Conservation (phyloP, 1,140 invertebrate species). For the Heterodera schachtii region DNA sequence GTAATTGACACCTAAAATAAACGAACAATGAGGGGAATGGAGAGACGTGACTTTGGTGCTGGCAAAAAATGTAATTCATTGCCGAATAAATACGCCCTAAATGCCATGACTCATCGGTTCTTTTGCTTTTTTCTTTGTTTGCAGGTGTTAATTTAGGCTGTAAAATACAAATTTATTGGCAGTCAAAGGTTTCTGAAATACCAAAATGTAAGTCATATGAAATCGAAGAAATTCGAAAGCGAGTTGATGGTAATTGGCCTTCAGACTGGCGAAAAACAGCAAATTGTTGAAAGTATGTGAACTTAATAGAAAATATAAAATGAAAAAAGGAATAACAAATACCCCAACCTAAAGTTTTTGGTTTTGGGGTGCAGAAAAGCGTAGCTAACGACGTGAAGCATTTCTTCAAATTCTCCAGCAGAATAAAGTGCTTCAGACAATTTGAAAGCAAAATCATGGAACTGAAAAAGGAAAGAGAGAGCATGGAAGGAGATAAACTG, state of each 20-base stretch:
- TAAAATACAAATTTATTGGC: slow-evolving; percentile 31
- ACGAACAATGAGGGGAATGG: neutral
- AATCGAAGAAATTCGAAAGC: slow-evolving; percentile 62
- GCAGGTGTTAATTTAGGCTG: slow-evolving; percentile 8
- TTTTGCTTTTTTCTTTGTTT: neutral
- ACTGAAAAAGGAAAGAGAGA: neutral
- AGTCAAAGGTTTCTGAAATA: slow-evolving; percentile 13
- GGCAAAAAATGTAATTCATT: slow-evolving; percentile 64
- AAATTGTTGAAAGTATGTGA: slow-evolving; percentile 52
- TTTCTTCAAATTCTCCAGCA: slow-evolving; percentile 49
- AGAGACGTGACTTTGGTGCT: slow-evolving; percentile 52
- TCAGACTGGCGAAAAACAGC: slow-evolving; percentile 56
- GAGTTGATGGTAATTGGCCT: slow-evolving; percentile 52
- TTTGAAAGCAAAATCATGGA: slow-evolving; percentile 62
- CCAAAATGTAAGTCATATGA: slow-evolving; percentile 40
- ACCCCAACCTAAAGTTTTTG: slow-evolving; percentile 36
- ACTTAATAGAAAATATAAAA: slow-evolving; percentile 41
- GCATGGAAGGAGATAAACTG: neutral
- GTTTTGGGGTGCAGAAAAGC: slow-evolving; percentile 63
- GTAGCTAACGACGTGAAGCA: slow-evolving; percentile 60
- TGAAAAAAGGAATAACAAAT: slow-evolving; percentile 8
- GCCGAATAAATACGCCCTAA: slow-evolving; percentile 51
- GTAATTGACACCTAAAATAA: slow-evolving; percentile 48
- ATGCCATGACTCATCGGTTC: neutral
- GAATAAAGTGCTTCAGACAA: slow-evolving; percentile 53